Conservation (phyloP, 2,113 vertebrate genomes). For the Pristiophorus japonicus region DNA sequence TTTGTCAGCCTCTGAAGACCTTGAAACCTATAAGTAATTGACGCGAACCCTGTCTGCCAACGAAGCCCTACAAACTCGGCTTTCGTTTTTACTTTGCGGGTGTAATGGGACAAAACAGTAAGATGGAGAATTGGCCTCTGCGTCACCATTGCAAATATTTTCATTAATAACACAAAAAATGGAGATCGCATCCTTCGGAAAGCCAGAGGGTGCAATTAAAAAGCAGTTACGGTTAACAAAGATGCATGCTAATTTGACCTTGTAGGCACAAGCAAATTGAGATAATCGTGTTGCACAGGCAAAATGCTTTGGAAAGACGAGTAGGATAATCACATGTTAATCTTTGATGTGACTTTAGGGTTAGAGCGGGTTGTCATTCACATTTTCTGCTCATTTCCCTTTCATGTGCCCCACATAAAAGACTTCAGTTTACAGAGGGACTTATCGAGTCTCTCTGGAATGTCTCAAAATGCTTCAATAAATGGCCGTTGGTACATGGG, state of each 20-base stretch:
- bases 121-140: background rate
- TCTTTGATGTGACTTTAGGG: background rate
- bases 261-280: background rate
- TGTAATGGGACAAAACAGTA: background rate
- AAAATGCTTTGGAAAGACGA: background rate
- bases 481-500: background rate
- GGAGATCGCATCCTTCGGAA: background rate
- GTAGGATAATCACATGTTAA: background rate
- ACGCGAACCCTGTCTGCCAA: background rate
- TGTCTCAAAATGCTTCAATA: background rate
- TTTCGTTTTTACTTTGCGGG: background rate
- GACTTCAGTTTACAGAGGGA: background rate
- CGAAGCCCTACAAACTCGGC: background rate
- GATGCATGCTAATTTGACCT: background rate
- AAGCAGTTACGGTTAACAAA: background rate
- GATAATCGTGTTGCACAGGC: background rate
- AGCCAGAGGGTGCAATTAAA: background rate
- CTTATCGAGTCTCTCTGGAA: background rate
- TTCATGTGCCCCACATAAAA: background rate
- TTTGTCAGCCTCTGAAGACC: background rate
- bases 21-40: background rate
- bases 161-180: background rate
- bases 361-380: background rate
- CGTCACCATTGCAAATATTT: background rate
- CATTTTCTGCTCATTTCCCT: background rate